phyloP scores from a whole-genome alignment of 2,888 invertebrate genomes.

The Girardia tigrina region DNA sequence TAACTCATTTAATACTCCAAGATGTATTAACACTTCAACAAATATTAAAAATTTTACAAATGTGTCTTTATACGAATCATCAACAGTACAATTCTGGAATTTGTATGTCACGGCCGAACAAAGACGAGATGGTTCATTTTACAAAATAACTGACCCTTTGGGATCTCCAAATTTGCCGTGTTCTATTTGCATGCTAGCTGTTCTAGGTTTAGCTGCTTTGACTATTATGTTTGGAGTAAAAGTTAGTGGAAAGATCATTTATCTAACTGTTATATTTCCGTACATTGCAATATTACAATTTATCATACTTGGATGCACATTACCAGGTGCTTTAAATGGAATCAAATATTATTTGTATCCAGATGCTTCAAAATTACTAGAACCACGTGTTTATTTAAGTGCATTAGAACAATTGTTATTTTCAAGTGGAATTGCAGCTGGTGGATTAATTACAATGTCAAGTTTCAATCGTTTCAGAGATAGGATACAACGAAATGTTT shows the following conservation, averaged over 20 bases:
- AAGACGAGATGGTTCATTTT: background rate
- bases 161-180: background rate
- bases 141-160: background rate
- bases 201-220: background rate
- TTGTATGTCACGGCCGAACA: background rate
- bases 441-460: background rate
- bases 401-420: background rate
- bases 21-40: background rate
- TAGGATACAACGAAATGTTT: background rate
- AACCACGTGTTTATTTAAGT: too few species aligned
- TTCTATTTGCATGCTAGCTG: background rate
- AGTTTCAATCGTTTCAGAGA: slow-evolving; percentile 23
- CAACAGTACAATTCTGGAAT: background rate
- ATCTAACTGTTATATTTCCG: background rate
- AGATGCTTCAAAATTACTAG: background rate
- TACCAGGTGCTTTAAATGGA: background rate
- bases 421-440: background rate
- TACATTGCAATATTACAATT: background rate
- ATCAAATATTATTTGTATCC: background rate
- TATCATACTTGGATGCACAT: background rate
- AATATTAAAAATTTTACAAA: background rate
- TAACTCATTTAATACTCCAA: background rate
- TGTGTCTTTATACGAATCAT: background rate
- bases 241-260: background rate
- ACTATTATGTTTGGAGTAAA: background rate